phyloP scores from a whole-genome alignment of 2,113 vertebrate genomes.

The Sterrhoptilus dennistouni region DNA sequence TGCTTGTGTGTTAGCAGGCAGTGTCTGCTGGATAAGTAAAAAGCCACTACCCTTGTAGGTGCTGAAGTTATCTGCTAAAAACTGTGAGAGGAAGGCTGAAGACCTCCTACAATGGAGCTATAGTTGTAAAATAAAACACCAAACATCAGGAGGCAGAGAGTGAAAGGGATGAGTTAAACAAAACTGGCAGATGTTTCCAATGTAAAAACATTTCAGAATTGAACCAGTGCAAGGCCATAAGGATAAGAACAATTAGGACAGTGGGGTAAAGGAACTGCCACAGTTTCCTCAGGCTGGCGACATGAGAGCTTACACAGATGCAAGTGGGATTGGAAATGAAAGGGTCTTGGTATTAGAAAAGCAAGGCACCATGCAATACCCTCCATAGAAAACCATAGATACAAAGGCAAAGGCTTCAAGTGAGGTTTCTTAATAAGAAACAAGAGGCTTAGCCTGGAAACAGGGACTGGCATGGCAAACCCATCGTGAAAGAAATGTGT shows the following conservation, averaged over 20 bases:
- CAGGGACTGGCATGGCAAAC: not conserved
- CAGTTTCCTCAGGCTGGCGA: not conserved
- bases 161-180: not conserved
- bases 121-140: not conserved
- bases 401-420: not conserved
- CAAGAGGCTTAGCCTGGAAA: not conserved
- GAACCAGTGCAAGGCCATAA: not conserved
- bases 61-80: not conserved
- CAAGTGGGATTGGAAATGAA: not conserved
- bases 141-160: not conserved
- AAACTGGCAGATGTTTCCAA: accelerated
- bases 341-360: not conserved
- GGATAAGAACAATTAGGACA: not conserved
- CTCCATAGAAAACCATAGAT: not conserved
- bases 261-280: not conserved
- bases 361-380: not conserved
- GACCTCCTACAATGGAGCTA: not conserved
- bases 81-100: not conserved
- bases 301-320: not conserved
- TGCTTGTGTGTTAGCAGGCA: too few relatives aligned
- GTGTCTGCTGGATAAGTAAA: not conserved
- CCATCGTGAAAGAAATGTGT: accelerated
- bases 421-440: not conserved
- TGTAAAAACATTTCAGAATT: not conserved
- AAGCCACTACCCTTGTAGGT: not conserved